These are phyloP conservation scores for Meganola albula DNA, from an alignment of 2,888 invertebrate species.

Conservation along the genomic window DNA sequence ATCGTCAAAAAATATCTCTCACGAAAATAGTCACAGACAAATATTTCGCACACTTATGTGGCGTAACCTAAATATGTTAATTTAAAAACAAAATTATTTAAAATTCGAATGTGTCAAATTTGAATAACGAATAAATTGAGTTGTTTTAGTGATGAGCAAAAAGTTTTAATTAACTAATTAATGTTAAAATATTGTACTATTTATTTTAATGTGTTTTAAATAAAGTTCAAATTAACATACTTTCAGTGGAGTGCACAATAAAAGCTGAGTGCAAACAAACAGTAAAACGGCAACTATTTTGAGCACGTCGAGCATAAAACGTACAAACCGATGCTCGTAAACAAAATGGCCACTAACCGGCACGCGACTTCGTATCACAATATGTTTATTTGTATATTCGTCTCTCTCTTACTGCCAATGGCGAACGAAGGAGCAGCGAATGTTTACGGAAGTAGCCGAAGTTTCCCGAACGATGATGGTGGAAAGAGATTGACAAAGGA, in stretches of 20 bases:
- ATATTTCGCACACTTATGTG: conserved; percentile 2
- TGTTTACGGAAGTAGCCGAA: conserved; percentile 53
- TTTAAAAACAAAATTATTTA: background rate
- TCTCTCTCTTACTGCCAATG: conserved; percentile 66
- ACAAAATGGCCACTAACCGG: conserved; percentile 68
- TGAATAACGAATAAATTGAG: conserved; percentile 1
- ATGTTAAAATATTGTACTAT: no score
- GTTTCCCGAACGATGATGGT: conserved; percentile 49
- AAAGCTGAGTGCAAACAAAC: conserved; percentile 59
- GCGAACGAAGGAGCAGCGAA: conserved; percentile 57
- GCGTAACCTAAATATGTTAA: no score
- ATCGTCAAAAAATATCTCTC: conserved; percentile 26
- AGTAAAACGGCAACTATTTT: conserved; percentile 58
- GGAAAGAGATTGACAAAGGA: conserved; percentile 74
- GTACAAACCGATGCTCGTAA: conserved; percentile 53
- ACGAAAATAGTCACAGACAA: conserved; percentile 18
- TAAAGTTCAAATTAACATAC: conserved; percentile 24
- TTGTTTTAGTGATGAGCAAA: conserved; percentile 12
- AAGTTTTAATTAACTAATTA: conserved; percentile 8
- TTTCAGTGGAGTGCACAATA: conserved; percentile 39
- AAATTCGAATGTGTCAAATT: conserved; percentile 6
- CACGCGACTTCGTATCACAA: conserved; percentile 65
- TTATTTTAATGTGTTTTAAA: conserved; percentile 17
- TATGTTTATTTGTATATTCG: conserved; percentile 70
- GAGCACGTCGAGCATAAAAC: conserved; percentile 52